Base-by-base conservation (phyloP, 2,888 invertebrate genomes). In the Seira musarum region DNA sequence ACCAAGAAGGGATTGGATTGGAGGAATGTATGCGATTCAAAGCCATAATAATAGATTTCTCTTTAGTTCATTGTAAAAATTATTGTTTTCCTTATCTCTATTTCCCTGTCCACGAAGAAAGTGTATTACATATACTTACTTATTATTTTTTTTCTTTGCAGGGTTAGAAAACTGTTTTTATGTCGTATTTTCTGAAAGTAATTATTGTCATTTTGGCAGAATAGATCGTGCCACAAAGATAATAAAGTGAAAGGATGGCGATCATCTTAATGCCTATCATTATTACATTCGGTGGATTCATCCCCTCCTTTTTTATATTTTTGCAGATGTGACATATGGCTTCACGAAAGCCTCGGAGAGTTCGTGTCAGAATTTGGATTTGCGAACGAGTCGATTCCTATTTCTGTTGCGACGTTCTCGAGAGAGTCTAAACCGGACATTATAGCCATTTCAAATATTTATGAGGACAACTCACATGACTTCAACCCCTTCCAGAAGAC, bases 361-460 rank as follows among this genome's bases (percentile, higher is more conserved):
- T 86, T 85, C 66, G 85, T 85, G 65, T 85, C 85, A 15, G 86
- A 86, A 78, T 86, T 86, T 79, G 85, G 85, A 35, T 86, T 86
- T 77, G 81, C 84, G 49, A 86, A 85, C 75, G 86, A 85, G 71
- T 85, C 85, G 46, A 83, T 85, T 10, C 85, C 85, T 24, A 84
- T 85, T 68, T 84, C 85, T 19, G 85, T 86, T 19, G 86, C 85
- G 30, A 86, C 85, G 17, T 86, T 83, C 77, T 83, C 85, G 19
- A 68, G 86, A 57, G 84, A 85, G 67, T 78, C 80, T n/a, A 85
- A 83, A 75, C 85, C 86, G 79, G 83, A 85, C 72, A 83, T 86
- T 63, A 82, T 86, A 71, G 85, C 86, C 63, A 83, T 86, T 82
- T 86, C 86, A 21, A 85, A 86, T 76, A 83, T 86, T 75, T 86